Evolutionary conservation across 2,888 invertebrate genomes (phyloP).

Genomic region (Leucania comma): DNA sequence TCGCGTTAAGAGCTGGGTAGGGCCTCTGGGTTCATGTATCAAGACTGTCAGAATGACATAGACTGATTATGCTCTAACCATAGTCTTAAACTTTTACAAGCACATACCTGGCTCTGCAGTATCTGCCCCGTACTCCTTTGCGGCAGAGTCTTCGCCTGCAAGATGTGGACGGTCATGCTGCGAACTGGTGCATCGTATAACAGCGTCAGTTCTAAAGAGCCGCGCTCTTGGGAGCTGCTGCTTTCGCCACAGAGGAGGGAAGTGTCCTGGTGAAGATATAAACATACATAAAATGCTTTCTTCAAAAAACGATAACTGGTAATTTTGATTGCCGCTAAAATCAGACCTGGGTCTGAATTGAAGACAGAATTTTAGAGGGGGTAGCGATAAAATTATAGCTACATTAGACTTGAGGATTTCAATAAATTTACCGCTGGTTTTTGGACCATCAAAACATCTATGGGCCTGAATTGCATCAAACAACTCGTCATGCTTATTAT

Average conservation of each 20-base stretch:
- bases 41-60: no score
- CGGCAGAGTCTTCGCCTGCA: conserved; percentile 96
- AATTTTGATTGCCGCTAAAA: no score
- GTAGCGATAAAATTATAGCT: no score
- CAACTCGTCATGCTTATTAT: no score
- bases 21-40: no score
- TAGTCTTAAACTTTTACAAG: background rate
- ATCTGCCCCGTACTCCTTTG: conserved; percentile 88
- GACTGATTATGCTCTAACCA: background rate
- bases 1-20: no score
- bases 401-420: no score
- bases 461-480: no score
- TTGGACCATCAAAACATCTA: no score
- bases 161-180: conserved; percentile 97
- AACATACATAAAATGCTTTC: background rate
- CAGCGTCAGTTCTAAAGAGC: conserved; percentile 96
- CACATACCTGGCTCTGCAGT: conserved; percentile 83
- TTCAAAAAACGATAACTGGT: background rate
- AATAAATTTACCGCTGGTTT: no score
- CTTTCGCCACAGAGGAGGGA: conserved; percentile 87
- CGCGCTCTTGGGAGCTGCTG: conserved; percentile 91
- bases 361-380: no score
- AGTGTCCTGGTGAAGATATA: conserved; percentile 81
- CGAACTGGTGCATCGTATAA: conserved; percentile 97
- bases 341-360: no score